Base-by-base conservation (phyloP, 2,888 invertebrate species). In the Biston stratarius region DNA sequence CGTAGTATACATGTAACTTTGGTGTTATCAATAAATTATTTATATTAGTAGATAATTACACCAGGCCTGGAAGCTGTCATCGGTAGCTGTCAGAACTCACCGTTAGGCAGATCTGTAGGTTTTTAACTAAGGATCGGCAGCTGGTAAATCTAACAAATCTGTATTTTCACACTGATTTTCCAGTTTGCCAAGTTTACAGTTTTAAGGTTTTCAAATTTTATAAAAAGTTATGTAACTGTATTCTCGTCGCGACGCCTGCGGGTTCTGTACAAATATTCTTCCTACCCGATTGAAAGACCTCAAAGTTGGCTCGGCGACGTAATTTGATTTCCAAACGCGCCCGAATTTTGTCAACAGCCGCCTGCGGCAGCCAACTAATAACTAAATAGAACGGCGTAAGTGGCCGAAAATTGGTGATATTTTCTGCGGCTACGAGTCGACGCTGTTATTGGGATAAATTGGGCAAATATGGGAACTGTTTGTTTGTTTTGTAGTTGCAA, bases 271-370 rank as follows among this genome's bases (percentile, higher is more conserved):
- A 60, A 68, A 67, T 67, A 49, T 60, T 40, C 40, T 12, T 51
- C 12, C 56, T 49, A 24, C 48, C 48, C 56, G 52, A 34, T 44
- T 58, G 42, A 51, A 68, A 63, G 51, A 51, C 36, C 60, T 47
- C 52, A 45, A 51, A 64, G 60, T 63, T 63, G 57, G n/a, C 58
- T 55, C 60, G 65, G 47, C 57, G 6, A 48, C 58, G 58, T 71
- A 69, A 73, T 73, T 73, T 69, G 69, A 71, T 73, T 73, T 69
- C 58, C 12, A 69, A 59, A 66, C 64, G 58, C 40, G 61, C 59
- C 63, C 62, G 61, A 71, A 71, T 71, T 38, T 38, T 70, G 63
- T 71, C 67, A 53, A 66, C 52, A 48, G 56, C 40, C 36, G 14
- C 42, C n/a, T 51, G 14, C 45, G 53, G 34, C 51, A 42, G 6